Percentiles rank a stretch among this genome's conserved stretches.
phyloP scores from a whole-genome alignment of 2,888 invertebrate species.

The Perdita meconis region DNA sequence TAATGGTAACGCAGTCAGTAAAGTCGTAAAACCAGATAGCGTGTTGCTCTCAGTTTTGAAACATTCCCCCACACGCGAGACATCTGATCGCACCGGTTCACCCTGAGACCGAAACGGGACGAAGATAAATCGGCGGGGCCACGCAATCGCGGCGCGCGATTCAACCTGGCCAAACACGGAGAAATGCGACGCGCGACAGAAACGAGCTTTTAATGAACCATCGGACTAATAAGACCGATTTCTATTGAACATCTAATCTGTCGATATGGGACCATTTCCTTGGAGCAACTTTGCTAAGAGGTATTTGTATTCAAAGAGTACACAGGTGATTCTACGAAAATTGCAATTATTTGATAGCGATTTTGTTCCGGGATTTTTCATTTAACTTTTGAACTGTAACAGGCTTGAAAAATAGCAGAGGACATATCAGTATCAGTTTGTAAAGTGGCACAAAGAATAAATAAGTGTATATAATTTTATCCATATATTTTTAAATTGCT shows the following conservation, averaged over 20 bases:
- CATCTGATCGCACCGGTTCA: conserved; percentile 44
- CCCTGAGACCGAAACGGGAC: conserved; percentile 36
- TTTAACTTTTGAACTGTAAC: too few relatives aligned
- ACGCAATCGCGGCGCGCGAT: conserved; percentile 20
- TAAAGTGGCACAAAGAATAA: too few relatives aligned
- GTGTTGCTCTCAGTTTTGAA: conserved; percentile 41
- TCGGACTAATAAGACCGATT: background rate
- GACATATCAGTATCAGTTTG: too few relatives aligned
- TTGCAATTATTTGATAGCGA: too few relatives aligned
- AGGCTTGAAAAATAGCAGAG: too few relatives aligned
- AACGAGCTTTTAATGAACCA: conserved; percentile 12
- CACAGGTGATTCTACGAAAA: too few relatives aligned
- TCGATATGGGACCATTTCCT: too few relatives aligned
- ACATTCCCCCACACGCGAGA: conserved; percentile 23
- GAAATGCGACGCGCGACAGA: conserved; percentile 11
- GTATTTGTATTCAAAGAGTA: too few relatives aligned
- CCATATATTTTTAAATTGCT: too few relatives aligned
- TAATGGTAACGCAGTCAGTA: background rate
- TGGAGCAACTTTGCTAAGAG: too few relatives aligned
- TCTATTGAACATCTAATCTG: background rate
- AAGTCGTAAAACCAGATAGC: conserved; percentile 19
- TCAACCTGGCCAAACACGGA: conserved; percentile 22
- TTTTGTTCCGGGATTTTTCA: too few relatives aligned
- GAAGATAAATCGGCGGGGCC: conserved; percentile 32
- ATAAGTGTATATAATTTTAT: too few relatives aligned